Percentiles rank a stretch among this genome's conserved stretches.
phyloP scores from a whole-genome alignment of 1,140 invertebrate species.

The Apis dorsata region DNA sequence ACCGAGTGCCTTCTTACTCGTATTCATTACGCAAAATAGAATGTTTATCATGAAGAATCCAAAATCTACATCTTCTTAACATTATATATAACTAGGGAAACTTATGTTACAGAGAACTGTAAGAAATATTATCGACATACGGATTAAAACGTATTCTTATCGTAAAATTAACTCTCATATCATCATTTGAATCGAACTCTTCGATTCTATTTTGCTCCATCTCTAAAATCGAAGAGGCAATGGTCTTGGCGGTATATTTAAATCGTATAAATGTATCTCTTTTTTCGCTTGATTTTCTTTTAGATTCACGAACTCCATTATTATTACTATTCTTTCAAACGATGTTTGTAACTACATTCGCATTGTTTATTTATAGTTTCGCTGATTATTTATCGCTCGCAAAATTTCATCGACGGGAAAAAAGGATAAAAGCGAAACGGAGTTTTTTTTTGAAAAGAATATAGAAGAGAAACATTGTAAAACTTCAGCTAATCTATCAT shows the following conservation, averaged over 20 bases:
- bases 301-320: background rate
- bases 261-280: slow-evolving; percentile 25
- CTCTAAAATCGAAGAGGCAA: background rate
- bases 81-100: slow-evolving; percentile 58
- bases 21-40: slow-evolving; percentile 66
- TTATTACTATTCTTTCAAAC: background rate
- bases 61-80: slow-evolving; percentile 58
- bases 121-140: slow-evolving; percentile 54
- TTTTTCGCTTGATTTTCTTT: slow-evolving; percentile 10
- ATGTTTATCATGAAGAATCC: slow-evolving; percentile 61
- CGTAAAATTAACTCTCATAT: background rate
- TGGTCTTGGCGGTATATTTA: background rate
- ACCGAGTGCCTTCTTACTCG: slow-evolving; percentile 77
- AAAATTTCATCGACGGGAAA: background rate
- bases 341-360: background rate
- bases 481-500: slow-evolving; percentile 50
- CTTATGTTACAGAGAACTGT: slow-evolving; percentile 67
- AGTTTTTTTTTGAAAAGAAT: slow-evolving; percentile 4
- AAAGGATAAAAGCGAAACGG: background rate
- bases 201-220: background rate
- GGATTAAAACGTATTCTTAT: slow-evolving; percentile 47
- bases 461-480: slow-evolving; percentile 38
- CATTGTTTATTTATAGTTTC: background rate
- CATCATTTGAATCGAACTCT: background rate
- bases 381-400: background rate